phyloP scores from a whole-genome alignment of 2,888 invertebrate genomes.

The Acleris holmiana region DNA sequence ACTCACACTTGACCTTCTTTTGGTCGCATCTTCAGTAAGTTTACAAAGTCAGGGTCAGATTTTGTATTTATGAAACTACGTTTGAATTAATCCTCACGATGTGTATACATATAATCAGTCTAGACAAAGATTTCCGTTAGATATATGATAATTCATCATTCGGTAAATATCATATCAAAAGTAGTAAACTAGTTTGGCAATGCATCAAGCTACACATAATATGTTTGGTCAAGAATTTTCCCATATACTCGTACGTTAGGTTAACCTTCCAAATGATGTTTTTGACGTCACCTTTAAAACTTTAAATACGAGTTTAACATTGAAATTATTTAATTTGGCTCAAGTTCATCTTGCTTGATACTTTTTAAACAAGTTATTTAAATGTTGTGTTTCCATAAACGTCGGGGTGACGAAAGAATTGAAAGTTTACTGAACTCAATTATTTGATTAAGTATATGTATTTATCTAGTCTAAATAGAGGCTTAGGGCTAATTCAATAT shows the following conservation, averaged over 20 bases:
- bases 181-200: no score
- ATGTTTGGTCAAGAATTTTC: no score
- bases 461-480: not conserved
- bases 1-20: no score
- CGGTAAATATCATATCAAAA: no score
- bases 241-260: not conserved
- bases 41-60: no score
- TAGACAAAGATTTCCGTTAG: no score
- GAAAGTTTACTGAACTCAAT: constrained; percentile 26
- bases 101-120: no score
- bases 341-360: constrained; percentile 11
- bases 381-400: not conserved
- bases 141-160: no score
- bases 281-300: constrained; percentile 6
- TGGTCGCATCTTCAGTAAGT: no score
- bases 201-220: no score
- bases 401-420: constrained; percentile 4
- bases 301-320: not conserved
- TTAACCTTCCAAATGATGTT: constrained; percentile 6
- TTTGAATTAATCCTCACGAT: no score
- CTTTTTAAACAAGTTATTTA: constrained; percentile 14
- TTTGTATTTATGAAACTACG: no score
- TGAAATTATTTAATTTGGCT: not conserved
- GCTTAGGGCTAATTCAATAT: not conserved
- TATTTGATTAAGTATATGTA: not conserved